Evolutionary conservation across 2,113 vertebrate species (phyloP), one percentile per base, ranked within the genome.

Genomic region (Todiramphus saurophagus): DNA sequence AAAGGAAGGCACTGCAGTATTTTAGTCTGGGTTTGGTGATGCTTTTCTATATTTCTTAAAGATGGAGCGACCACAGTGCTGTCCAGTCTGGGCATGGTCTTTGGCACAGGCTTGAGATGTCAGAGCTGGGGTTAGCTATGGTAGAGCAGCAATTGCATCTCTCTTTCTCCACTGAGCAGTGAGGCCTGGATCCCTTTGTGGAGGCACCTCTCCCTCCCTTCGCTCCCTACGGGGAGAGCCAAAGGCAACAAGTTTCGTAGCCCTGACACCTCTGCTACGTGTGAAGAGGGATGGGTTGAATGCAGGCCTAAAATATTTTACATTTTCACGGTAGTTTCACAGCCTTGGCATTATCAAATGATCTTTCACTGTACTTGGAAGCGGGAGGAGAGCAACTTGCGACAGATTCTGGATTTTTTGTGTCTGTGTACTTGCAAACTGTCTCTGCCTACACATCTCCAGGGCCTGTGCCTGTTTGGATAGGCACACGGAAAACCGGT

Each of bases 241-340:
- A 89, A 97, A 95, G 77, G 87, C 94, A 97, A 83, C 69, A 94
- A 91, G 21, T 74, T 93, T 94, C 87, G 83, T 10, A 89, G 73
- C 80, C 94, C 69, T 48, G 91, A 95, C 96, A 96, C 95, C 95
- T 96, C 93, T 15, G 62, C 37, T 87, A 96, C 8, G 95, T 96
- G 95, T 94, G 93, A 96, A 96, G 89, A 93, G 41, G 87, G 89
- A 95, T 91, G 87, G 81, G 83, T 81, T 96, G 91, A 94, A 94
- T 1, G 53, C 93, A 91, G 83, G 43, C 91, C 93, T 91, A 91
- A 95, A 95, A 96, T 90, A 92, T 88, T 96, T 95, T 58, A 85
- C 88, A 96, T 96, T 90, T 96, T 97, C 92, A 83, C 87, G 4
- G 90, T 33, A 79, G 58, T 86, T 97, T 97, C 94, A 93, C 92